Evolutionary conservation across 2,888 invertebrate species (phyloP), one percentile per base, ranked within the genome.

Genomic region (Ypsolopha sequella): DNA sequence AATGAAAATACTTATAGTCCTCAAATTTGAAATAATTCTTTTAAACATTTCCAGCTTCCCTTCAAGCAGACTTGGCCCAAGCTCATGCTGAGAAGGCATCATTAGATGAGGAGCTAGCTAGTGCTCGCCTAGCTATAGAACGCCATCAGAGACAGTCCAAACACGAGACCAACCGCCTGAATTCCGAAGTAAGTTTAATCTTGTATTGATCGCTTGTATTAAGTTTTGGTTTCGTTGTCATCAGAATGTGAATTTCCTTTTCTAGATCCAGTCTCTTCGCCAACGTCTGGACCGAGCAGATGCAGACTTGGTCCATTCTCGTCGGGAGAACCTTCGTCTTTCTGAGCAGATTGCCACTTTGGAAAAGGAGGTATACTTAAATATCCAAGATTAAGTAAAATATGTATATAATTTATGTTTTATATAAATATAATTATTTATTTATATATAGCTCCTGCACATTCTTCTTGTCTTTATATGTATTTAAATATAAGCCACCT

Each of bases 261-360:
- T 56, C 14, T 60, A 87, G 87, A 86, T 91, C 41, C 89, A 90
- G 57, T 93, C 93, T 6, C 77, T 94, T 50, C 87, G 93, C 36
- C 94, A 94, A 68, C 88, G 93, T 34, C 66, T 95, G 60, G 95
- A 95, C 68, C 87, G 95, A 51, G 92, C 93, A 11, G 95, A 95
- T 70, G 92, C 93, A 0, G 95, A 95, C 66, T 67, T 95, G 54
- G 89, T 95, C 36, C 94, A 95, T 63, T 92, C 93, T 13, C 90
- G 94, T 46, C 88, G 95, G 8, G 94, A 95, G 68, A 94, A 95
- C 63, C 79, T 95, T 38, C 89, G 94, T 46, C 86, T 95, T 8
- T 89, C 90, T 10, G 95, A 95, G 67, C 93, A 94, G 66, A 91
- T 95, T 38, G 89, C 94, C 4, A 91, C 90, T 52, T 75, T 95